Percentiles rank a stretch among this genome's conserved stretches.
Evolutionary conservation across 2,113 vertebrate species (phyloP).

Genomic region (Nansenia antarctica): DNA sequence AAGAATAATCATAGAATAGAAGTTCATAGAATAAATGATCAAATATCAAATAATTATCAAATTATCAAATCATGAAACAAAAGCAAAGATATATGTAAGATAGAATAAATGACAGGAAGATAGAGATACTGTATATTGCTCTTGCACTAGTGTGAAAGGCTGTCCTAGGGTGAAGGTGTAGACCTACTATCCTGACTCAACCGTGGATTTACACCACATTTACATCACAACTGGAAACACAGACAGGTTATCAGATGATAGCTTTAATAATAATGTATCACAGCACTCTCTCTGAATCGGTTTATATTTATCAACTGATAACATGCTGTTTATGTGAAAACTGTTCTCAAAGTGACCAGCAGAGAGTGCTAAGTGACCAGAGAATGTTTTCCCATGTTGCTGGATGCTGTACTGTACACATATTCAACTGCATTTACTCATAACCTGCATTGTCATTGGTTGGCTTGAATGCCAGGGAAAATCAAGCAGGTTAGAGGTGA

Average conservation of each 20-base stretch:
- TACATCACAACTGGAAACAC: neutral
- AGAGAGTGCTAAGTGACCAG: slow-evolving; percentile 41
- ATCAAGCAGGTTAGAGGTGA: neutral
- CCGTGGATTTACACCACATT: neutral
- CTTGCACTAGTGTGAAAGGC: too few relatives aligned
- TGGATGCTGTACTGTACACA: neutral
- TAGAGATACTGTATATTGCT: too few relatives aligned
- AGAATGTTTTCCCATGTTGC: neutral
- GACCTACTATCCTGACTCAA: neutral
- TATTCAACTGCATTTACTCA: neutral
- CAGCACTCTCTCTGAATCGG: too few relatives aligned
- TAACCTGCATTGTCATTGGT: neutral
- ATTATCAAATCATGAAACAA: too few relatives aligned
- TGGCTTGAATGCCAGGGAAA: neutral
- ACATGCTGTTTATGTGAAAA: neutral
- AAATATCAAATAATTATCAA: too few relatives aligned
- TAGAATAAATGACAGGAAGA: too few relatives aligned
- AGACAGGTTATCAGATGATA: too few relatives aligned
- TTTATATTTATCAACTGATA: neutral
- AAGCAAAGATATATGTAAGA: too few relatives aligned
- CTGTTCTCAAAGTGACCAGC: slow-evolving; percentile 28
- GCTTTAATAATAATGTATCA: too few relatives aligned
- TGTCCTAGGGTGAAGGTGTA: too few relatives aligned
- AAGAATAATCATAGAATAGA: too few relatives aligned
- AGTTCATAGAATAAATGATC: too few relatives aligned